phyloP scores from a whole-genome alignment of 2,797 vertebrate species.

The Okamejei kenojei region DNA sequence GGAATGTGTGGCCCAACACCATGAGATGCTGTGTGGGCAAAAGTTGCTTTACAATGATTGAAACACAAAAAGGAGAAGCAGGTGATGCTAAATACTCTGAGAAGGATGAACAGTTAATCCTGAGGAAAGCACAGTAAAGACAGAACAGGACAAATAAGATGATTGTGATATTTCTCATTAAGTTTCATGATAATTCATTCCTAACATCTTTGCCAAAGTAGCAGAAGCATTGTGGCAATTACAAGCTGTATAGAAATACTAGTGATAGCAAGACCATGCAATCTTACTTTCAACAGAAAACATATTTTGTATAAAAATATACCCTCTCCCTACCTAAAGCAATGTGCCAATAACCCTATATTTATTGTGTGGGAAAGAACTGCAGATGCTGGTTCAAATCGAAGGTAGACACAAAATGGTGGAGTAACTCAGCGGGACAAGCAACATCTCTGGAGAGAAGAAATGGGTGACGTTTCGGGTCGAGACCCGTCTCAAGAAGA shows the following conservation, averaged over 20 bases:
- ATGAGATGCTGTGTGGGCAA: background rate
- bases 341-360: too few species aligned
- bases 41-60: background rate
- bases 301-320: background rate
- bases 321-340: too few species aligned
- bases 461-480: too few species aligned
- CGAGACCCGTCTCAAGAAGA: too few species aligned
- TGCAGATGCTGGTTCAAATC: too few species aligned
- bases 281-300: background rate
- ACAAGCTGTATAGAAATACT: background rate
- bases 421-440: too few species aligned
- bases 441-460: too few species aligned
- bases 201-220: background rate
- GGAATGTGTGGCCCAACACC: background rate
- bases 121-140: background rate
- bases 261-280: background rate
- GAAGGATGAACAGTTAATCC: background rate
- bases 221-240: background rate
- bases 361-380: too few species aligned
- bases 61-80: background rate
- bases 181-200: background rate
- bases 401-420: too few species aligned
- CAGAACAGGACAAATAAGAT: background rate
- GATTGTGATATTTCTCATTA: too few species aligned
- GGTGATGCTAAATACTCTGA: background rate